phyloP scores from a whole-genome alignment of 2,888 invertebrate genomes.

The Oxycera nigricornis region DNA sequence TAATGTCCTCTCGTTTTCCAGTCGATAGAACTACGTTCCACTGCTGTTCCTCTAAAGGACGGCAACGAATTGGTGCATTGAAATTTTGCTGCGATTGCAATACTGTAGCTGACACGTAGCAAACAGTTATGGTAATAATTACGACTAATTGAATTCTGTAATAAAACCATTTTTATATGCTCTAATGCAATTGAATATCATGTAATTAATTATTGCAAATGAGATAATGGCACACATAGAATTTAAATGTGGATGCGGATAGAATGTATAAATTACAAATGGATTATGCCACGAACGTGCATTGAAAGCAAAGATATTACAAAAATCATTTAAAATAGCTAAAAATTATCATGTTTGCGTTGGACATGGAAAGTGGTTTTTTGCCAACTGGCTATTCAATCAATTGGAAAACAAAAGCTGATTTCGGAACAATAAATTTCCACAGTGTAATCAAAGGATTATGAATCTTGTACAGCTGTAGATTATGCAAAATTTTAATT shows the following conservation, averaged over 20 bases:
- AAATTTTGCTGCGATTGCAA: not conserved
- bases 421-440: conserved; percentile 5
- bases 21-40: not conserved
- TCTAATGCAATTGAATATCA: not conserved
- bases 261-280: conserved; percentile 26
- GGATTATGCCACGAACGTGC: not conserved
- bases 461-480: not conserved
- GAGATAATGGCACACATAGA: conserved; percentile 31
- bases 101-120: not conserved
- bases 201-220: conserved; percentile 34
- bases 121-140: conserved; percentile 20
- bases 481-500: not conserved
- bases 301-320: not conserved
- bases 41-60: not conserved
- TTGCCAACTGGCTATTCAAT: not conserved
- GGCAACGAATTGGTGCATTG: too few species aligned
- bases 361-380: not conserved
- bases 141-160: conserved; percentile 31
- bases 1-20: not conserved
- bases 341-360: too few species aligned
- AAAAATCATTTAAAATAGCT: not conserved
- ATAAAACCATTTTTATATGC: conserved; percentile 21
- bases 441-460: conserved; percentile 10
- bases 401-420: conserved; percentile 11
- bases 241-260: conserved; percentile 31